These are phyloP conservation scores for Xiphophorus hellerii DNA, from an alignment of 2,113 vertebrate species.

Conservation along the genomic window DNA sequence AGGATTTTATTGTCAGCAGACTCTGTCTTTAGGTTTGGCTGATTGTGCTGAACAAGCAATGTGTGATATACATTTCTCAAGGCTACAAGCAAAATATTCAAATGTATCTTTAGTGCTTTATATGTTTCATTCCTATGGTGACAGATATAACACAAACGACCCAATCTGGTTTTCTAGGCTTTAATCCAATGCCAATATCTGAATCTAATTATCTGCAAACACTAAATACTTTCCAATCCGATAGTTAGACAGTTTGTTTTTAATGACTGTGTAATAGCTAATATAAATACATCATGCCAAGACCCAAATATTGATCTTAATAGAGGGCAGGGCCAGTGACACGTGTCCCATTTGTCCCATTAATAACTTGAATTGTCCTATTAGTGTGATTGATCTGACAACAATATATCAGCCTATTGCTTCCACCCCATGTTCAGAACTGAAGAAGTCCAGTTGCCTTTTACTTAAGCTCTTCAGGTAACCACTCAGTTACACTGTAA, in stretches of 20 bases:
- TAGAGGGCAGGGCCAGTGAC: background rate
- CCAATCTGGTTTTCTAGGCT: background rate
- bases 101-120: background rate
- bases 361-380: too few relatives aligned
- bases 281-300: background rate
- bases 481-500: too few relatives aligned
- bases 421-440: too few relatives aligned
- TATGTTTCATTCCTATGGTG: background rate
- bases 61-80: background rate
- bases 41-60: background rate
- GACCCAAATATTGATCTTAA: too few relatives aligned
- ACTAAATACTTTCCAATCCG: background rate
- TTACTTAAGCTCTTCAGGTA: too few relatives aligned
- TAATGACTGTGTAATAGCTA: background rate
- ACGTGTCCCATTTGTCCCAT: too few relatives aligned
- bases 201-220: background rate
- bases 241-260: background rate
- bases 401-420: too few relatives aligned
- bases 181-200: background rate
- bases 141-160: background rate
- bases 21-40: background rate
- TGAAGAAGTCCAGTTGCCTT: too few relatives aligned
- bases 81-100: background rate
- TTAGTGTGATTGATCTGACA: too few relatives aligned
- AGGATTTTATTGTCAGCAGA: background rate